These are phyloP conservation scores for Chlorocebus sabaeus DNA, from an alignment of 2,113 vertebrate species.

Conservation along the genomic window DNA sequence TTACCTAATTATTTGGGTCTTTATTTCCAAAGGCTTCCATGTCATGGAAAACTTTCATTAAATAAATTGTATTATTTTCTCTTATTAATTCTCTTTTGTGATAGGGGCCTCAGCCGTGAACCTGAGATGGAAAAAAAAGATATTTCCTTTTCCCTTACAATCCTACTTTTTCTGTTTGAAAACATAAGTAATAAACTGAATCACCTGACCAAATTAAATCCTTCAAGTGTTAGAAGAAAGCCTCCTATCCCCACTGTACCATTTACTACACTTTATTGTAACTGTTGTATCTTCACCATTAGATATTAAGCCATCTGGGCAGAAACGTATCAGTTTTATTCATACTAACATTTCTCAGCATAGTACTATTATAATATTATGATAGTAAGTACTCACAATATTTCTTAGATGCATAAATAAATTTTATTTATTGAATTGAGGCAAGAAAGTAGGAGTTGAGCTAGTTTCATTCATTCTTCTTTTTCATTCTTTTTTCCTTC, in stretches of 20 bases:
- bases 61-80: background rate
- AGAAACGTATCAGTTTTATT: background rate
- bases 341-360: background rate
- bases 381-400: background rate
- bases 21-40: background rate
- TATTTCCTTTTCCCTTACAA: background rate
- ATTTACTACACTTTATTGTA: background rate
- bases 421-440: background rate
- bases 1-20: background rate
- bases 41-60: background rate
- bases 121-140: background rate
- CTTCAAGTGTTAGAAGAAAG: conserved; percentile 11
- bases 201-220: background rate
- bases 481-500: background rate
- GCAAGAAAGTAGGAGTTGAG: background rate
- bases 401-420: background rate
- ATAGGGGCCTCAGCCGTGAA: background rate
- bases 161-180: conserved; percentile 19
- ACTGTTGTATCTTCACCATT: background rate
- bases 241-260: background rate
- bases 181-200: background rate
- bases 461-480: background rate
- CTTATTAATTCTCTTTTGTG: background rate
- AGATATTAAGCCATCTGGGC: background rate
- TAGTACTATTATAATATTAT: too few species aligned